Percentiles rank a stretch among this genome's conserved stretches.
phyloP scores from a whole-genome alignment of 2,888 invertebrate genomes.

The Gymnocheta viridis region DNA sequence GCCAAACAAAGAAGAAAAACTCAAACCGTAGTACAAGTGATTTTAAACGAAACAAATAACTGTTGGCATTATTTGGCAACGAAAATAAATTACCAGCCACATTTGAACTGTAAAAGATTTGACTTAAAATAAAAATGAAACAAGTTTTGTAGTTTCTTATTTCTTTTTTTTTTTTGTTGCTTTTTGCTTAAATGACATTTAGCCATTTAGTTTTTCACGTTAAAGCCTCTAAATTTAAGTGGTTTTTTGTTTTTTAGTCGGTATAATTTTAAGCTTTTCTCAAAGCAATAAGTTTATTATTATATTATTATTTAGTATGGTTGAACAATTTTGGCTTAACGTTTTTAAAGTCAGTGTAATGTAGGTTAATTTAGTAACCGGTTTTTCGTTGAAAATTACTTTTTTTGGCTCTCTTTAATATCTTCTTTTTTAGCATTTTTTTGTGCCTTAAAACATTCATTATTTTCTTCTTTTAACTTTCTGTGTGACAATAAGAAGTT shows the following conservation, averaged over 20 bases:
- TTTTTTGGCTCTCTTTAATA: neutral
- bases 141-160: constrained; percentile 26
- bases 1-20: neutral
- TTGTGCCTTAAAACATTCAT: neutral
- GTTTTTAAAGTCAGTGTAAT: constrained; percentile 52
- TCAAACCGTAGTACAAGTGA: too few species aligned
- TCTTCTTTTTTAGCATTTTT: neutral
- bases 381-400: constrained; percentile 49
- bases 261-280: constrained; percentile 26
- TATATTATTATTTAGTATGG: constrained; percentile 11
- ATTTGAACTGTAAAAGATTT: constrained; percentile 56
- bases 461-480: neutral
- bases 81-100: constrained; percentile 2
- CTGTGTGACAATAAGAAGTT: constrained; percentile 39
- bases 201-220: constrained; percentile 16
- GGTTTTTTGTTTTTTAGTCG: neutral
- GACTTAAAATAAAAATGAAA: constrained; percentile 24
- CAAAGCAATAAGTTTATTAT: constrained; percentile 20
- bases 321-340: constrained; percentile 12
- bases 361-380: constrained; percentile 69
- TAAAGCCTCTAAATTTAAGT: constrained; percentile 9
- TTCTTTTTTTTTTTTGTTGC: neutral
- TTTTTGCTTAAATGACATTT: constrained; percentile 25
- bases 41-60: constrained; percentile 26
- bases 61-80: constrained; percentile 3